These are phyloP conservation scores for Aelia acuminata DNA, from an alignment of 2,888 invertebrate genomes.

Conservation along the genomic window DNA sequence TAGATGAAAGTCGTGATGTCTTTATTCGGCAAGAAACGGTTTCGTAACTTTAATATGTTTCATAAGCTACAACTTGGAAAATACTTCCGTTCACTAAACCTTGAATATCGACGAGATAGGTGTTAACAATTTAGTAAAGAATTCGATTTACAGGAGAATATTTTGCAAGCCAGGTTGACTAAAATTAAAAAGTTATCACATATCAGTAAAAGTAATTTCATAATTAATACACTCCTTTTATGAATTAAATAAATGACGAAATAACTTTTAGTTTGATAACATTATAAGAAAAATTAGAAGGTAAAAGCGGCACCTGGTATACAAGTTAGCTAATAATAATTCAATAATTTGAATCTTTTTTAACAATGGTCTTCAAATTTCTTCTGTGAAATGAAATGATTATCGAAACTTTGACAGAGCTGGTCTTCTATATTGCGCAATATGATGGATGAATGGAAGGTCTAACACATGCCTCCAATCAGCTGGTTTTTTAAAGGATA, in stretches of 20 bases:
- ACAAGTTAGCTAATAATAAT: too few species aligned
- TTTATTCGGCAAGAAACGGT: background rate
- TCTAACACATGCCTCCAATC: background rate
- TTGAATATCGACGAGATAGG: background rate
- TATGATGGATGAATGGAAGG: background rate
- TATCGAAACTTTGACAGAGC: background rate
- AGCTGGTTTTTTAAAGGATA: background rate
- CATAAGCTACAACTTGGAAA: background rate
- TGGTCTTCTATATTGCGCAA: background rate
- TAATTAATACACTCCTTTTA: background rate
- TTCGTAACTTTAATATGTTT: background rate
- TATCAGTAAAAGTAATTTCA: background rate
- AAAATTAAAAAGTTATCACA: background rate
- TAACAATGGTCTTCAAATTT: background rate
- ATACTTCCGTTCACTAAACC: constrained; percentile 2
- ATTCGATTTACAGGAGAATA: background rate
- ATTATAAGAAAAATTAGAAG: too few species aligned
- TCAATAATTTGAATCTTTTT: background rate
- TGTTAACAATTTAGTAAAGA: background rate
- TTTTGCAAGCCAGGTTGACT: background rate
- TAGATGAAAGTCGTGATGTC: background rate
- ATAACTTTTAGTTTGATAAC: too few species aligned
- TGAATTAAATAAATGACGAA: too few species aligned
- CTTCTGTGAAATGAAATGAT: background rate
- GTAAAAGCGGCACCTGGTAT: too few species aligned